Conservation (phyloP, 1,140 invertebrate species). For the Caenorhabditis latens region DNA sequence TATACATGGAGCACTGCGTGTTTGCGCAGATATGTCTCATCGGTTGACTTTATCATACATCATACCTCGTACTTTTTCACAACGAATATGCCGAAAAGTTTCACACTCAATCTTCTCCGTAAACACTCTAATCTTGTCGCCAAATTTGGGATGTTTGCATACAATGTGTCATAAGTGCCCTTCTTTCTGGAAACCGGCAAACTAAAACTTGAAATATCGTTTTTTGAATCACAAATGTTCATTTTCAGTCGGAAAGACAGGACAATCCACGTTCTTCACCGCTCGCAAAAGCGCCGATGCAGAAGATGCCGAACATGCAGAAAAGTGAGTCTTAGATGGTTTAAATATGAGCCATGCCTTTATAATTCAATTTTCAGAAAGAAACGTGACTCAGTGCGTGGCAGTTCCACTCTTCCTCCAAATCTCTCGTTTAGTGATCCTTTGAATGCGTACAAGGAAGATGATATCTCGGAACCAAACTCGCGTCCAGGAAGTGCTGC, state of each 20-base stretch:
- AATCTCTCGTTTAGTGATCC: constrained; percentile 3
- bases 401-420: constrained; percentile 7
- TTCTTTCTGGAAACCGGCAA: neutral
- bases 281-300: constrained; percentile 23
- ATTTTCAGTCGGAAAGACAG: constrained; percentile 12
- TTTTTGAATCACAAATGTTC: neutral
- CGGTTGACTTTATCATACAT: constrained; percentile 34
- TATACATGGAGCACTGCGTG: neutral
- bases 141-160: constrained; percentile 40
- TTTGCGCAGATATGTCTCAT: constrained; percentile 46
- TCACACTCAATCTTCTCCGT: constrained; percentile 24
- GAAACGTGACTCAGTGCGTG: neutral
- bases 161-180: neutral
- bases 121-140: constrained; percentile 33
- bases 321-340: neutral
- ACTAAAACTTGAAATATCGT: neutral
- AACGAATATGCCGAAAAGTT: constrained; percentile 13
- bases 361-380: neutral
- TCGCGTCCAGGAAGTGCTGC: constrained; percentile 22
- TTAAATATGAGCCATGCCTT: neutral
- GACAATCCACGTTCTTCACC: constrained; percentile 41
- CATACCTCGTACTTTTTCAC: constrained; percentile 1
- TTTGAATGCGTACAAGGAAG: neutral
- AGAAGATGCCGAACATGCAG: constrained; percentile 1
- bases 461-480: neutral